These are phyloP conservation scores for Regulus satrapa DNA, from an alignment of 2,113 vertebrate species.

Conservation along the genomic window DNA sequence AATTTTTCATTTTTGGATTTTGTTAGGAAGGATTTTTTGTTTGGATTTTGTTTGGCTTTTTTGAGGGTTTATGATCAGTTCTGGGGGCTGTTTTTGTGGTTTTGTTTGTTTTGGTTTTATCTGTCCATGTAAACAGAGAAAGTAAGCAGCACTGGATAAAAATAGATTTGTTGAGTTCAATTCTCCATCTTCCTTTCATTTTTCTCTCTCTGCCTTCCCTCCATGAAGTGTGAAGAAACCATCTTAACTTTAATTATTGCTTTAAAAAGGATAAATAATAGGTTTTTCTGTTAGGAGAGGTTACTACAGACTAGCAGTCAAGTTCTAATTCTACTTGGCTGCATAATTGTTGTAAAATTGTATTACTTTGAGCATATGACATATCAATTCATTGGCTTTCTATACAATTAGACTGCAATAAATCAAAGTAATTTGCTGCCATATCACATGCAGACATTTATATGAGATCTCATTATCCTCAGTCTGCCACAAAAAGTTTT, in stretches of 20 bases:
- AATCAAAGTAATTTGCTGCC: slow-evolving; percentile 40
- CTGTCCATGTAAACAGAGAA: not conserved
- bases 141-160: not conserved
- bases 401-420: slow-evolving; percentile 12
- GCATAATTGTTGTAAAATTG: slow-evolving; percentile 22
- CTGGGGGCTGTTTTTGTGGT: accelerated
- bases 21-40: too few relatives aligned
- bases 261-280: slow-evolving; percentile 4
- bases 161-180: not conserved
- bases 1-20: not conserved
- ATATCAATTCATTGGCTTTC: not conserved
- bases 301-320: not conserved
- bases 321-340: not conserved
- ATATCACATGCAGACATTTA: not conserved
- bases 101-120: not conserved
- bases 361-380: not conserved
- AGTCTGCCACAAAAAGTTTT: not conserved
- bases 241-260: not conserved
- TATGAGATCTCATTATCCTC: not conserved
- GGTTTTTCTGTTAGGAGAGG: not conserved
- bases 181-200: not conserved
- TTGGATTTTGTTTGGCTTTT: too few relatives aligned
- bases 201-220: not conserved
- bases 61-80: not conserved
- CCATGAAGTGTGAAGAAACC: not conserved